These are phyloP conservation scores for Autographa pulchrina DNA, from an alignment of 2,888 invertebrate genomes.

Conservation along the genomic window DNA sequence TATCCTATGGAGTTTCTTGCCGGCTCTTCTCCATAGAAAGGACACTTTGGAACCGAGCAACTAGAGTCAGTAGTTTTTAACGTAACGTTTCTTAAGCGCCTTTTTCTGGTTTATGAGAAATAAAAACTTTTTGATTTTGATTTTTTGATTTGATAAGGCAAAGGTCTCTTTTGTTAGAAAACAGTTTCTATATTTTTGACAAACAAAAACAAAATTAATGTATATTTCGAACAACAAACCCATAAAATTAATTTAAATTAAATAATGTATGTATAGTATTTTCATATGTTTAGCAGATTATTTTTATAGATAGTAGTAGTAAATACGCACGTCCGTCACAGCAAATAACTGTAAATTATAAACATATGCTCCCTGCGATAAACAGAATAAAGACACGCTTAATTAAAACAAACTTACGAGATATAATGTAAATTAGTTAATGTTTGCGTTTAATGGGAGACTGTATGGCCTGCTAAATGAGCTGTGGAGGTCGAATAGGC, in stretches of 20 bases:
- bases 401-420: conserved; percentile 27
- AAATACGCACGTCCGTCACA: conserved; percentile 40
- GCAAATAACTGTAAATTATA: conserved; percentile 28
- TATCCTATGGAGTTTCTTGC: too few species aligned
- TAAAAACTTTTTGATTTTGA: too few species aligned
- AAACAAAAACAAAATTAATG: neutral
- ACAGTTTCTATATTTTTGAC: neutral
- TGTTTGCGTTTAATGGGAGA: too few species aligned
- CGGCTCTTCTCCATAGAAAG: too few species aligned
- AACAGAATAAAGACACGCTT: conserved; percentile 31
- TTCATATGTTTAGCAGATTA: conserved; percentile 14
- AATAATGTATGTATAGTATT: neutral
- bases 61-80: too few species aligned
- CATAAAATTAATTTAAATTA: neutral
- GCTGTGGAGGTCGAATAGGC: too few species aligned
- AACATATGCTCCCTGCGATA: conserved; percentile 19
- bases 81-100: too few species aligned
- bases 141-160: too few species aligned
- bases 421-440: conserved; percentile 3
- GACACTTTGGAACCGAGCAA: too few species aligned
- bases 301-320: conserved; percentile 19
- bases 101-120: too few species aligned
- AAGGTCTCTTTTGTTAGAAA: too few species aligned
- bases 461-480: too few species aligned
- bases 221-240: neutral